Conservation (phyloP, 2,797 vertebrate species). For the Carcharodon carcharias region DNA sequence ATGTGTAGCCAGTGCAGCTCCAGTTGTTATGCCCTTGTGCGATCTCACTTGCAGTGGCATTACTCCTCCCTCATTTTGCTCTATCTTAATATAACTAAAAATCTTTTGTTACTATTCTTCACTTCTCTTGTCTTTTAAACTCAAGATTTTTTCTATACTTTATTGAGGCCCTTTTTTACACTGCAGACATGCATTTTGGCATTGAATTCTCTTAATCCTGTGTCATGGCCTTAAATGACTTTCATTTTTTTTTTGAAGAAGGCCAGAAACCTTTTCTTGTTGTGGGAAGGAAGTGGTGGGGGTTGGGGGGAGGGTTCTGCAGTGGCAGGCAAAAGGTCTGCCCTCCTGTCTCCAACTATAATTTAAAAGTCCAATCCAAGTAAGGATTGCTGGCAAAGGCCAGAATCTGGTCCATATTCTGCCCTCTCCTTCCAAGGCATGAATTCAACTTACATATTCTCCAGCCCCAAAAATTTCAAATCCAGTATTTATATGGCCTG, state of each 20-base stretch:
- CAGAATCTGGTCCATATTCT: too few relatives aligned
- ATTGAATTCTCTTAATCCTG: background rate
- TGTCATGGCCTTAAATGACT: background rate
- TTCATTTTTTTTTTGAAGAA: background rate
- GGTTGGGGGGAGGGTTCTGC: background rate
- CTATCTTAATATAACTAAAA: background rate
- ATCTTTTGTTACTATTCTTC: background rate
- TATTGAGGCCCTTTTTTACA: background rate
- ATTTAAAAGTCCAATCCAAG: too few relatives aligned
- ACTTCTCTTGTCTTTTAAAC: background rate
- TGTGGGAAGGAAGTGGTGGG: background rate
- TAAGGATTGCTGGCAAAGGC: too few relatives aligned
- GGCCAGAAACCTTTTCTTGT: background rate
- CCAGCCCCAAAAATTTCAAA: too few relatives aligned
- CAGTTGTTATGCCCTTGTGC: too few relatives aligned
- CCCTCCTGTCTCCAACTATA: background rate
- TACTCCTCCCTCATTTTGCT: background rate
- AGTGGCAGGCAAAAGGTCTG: slow-evolving; percentile 38
- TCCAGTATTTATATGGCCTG: too few relatives aligned
- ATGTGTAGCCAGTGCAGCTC: background rate
- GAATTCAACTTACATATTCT: too few relatives aligned
- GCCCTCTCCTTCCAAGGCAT: too few relatives aligned
- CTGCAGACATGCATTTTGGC: background rate
- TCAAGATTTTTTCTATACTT: background rate
- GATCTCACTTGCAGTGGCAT: background rate